These are phyloP conservation scores for Knipowitschia caucasica DNA, from an alignment of 2,797 vertebrate genomes.

Conservation along the genomic window DNA sequence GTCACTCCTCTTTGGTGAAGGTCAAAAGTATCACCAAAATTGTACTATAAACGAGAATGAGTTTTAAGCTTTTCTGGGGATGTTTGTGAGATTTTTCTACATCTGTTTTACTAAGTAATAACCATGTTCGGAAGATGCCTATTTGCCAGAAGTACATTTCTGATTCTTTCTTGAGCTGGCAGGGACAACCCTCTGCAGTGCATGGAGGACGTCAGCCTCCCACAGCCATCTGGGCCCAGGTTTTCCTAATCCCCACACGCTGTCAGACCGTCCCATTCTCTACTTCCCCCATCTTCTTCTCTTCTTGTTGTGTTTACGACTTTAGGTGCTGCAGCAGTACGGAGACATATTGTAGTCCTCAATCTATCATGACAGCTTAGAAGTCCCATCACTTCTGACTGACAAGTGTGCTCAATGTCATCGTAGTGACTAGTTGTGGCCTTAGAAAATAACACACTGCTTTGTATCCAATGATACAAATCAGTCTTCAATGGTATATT, in stretches of 20 bases:
- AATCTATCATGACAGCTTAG: conserved; percentile 15
- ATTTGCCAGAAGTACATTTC: conserved; percentile 62
- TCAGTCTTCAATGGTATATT: too few species aligned
- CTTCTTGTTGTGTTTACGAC: conserved; percentile 14
- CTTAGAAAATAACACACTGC: conserved; percentile 6
- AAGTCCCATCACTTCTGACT: conserved; percentile 31
- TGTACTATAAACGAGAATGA: too few species aligned
- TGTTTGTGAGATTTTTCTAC: conserved; percentile 60
- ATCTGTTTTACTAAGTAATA: conserved; percentile 71
- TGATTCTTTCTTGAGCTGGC: conserved; percentile 62
- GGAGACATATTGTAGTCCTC: conserved; percentile 13
- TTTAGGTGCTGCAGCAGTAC: conserved; percentile 17
- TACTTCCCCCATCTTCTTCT: conserved; percentile 21
- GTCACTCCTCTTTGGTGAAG: not conserved
- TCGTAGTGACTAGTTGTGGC: conserved; percentile 11
- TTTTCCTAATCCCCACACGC: conserved; percentile 54
- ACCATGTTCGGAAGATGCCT: conserved; percentile 55
- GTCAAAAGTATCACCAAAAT: not conserved
- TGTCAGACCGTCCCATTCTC: conserved; percentile 38
- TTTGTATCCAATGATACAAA: too few species aligned
- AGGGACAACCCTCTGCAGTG: conserved; percentile 64
- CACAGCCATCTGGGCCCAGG: conserved; percentile 69
- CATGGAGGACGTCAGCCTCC: conserved; percentile 71
- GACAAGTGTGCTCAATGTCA: conserved; percentile 18
- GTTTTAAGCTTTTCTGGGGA: conserved; percentile 36